Evolutionary conservation across 2,797 vertebrate genomes (phyloP).

Genomic region (Australoheros facetus): DNA sequence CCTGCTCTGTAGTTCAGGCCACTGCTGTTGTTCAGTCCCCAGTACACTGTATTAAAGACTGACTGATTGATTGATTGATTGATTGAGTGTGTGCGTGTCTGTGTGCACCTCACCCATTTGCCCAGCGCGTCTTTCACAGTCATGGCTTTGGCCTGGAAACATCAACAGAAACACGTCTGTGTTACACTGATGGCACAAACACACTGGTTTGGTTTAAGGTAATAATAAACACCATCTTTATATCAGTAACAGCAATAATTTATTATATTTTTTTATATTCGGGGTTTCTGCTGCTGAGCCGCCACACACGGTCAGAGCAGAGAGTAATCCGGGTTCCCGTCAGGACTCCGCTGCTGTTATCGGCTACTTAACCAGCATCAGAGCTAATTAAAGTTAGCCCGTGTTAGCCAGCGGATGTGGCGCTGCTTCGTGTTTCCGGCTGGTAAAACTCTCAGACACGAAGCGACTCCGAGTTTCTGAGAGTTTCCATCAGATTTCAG

Average conservation of each 20-base stretch:
- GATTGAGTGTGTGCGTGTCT: background rate
- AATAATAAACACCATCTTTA: background rate
- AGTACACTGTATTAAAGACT: background rate
- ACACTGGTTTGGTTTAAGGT: background rate
- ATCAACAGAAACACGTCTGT: background rate
- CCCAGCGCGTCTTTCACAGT: conserved; percentile 67
- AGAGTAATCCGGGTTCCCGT: background rate
- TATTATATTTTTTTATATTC: background rate
- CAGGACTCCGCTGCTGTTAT: background rate
- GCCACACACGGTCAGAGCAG: background rate
- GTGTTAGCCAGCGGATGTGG: conserved; percentile 11
- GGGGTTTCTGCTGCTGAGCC: background rate
- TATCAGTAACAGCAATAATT: background rate
- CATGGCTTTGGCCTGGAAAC: conserved; percentile 65
- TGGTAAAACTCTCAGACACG: fast-evolving
- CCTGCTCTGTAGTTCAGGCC: background rate
- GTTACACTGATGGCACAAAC: background rate
- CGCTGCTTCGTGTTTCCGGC: background rate
- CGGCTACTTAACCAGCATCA: background rate
- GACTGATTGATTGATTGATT: no score
- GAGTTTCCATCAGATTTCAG: fast-evolving
- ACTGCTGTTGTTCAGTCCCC: background rate
- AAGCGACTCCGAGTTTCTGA: background rate
- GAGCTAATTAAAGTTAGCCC: conserved; percentile 45
- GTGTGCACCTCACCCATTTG: conserved; percentile 63